phyloP scores from a whole-genome alignment of 1,140 invertebrate genomes.

The Neodiprion lecontei region DNA sequence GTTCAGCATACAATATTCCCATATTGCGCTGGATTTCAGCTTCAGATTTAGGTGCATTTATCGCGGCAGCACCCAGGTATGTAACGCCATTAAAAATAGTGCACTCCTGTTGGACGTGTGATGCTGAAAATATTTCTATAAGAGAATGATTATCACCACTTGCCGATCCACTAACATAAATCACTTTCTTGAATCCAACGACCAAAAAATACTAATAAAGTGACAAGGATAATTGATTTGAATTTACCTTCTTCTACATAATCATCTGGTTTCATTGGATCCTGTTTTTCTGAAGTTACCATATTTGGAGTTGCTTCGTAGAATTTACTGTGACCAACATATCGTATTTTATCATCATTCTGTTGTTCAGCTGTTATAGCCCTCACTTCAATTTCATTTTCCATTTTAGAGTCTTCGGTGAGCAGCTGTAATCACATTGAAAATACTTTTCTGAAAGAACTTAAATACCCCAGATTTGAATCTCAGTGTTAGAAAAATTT shows the following conservation, averaged over 20 bases:
- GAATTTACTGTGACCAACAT: constrained; percentile 60
- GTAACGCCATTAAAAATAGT: constrained; percentile 93
- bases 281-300: constrained; percentile 73
- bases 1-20: constrained; percentile 84
- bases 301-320: constrained; percentile 48
- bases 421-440: constrained; percentile 42
- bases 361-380: constrained; percentile 31
- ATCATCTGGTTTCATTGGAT: constrained; percentile 78
- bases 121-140: constrained; percentile 61
- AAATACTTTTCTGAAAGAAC: neutral
- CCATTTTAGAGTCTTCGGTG: constrained; percentile 60
- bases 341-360: constrained; percentile 42
- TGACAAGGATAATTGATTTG: neutral
- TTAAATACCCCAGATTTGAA: neutral
- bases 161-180: neutral
- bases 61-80: constrained; percentile 91
- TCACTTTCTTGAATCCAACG: neutral
- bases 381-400: constrained; percentile 42
- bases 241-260: constrained; percentile 71
- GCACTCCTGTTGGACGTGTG: constrained; percentile 84
- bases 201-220: too few species aligned
- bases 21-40: constrained; percentile 96
- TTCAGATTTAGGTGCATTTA: constrained; percentile 93
- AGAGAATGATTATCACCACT: constrained; percentile 15
- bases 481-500: neutral